A percentile compares a stretch with the other conserved stretches of the same genome.
Conservation (phyloP, 2,888 invertebrate genomes). For the Apamea crenata region DNA sequence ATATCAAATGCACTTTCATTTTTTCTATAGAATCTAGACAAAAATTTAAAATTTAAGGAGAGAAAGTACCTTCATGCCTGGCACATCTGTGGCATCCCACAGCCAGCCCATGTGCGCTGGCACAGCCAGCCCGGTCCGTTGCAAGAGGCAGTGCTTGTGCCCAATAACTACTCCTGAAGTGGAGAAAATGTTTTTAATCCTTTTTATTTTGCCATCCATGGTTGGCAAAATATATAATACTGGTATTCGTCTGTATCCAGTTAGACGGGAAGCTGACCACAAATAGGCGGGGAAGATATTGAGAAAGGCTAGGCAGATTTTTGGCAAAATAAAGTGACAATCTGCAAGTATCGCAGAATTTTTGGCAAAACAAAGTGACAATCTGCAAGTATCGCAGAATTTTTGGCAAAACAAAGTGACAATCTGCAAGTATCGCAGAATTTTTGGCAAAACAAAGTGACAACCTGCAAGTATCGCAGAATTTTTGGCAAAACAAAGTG, state of each 20-base stretch:
- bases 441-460: not conserved
- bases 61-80: slow-evolving; percentile 80
- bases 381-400: not conserved
- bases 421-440: not conserved
- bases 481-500: not conserved
- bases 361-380: not conserved
- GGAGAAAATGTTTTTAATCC: not conserved
- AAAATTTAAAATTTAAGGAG: not conserved
- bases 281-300: no score
- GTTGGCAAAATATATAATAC: not conserved
- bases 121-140: slow-evolving; percentile 87
- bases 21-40: not conserved
- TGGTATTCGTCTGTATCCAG: not conserved
- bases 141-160: slow-evolving; percentile 89
- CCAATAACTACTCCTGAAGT: slow-evolving; percentile 86
- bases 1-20: not conserved
- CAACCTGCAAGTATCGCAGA: not conserved
- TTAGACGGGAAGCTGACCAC: not conserved
- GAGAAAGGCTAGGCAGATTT: not conserved
- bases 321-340: not conserved
- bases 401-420: not conserved
- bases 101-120: slow-evolving; percentile 93
- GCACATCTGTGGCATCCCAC: slow-evolving; percentile 88
- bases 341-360: not conserved
- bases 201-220: not conserved